Evolutionary conservation across 2,797 vertebrate species (phyloP).

Genomic region (Jordanella pulchra): DNA sequence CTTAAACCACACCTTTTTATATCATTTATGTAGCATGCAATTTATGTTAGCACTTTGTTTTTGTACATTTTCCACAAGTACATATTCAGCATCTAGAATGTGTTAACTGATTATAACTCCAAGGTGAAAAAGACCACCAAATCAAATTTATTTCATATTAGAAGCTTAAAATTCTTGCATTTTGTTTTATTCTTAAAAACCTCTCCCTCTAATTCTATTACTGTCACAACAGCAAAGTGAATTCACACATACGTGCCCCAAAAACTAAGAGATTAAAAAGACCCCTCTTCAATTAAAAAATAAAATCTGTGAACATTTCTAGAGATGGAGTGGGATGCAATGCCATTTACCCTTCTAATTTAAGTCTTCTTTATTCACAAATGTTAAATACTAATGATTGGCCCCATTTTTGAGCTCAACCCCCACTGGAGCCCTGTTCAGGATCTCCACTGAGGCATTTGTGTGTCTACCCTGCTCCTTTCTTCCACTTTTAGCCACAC

Average conservation of each 20-base stretch:
- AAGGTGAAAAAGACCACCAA: neutral
- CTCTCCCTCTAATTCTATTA: slow-evolving; percentile 6
- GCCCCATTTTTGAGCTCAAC: slow-evolving; percentile 77
- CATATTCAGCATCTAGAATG: neutral
- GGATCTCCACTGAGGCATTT: slow-evolving; percentile 80
- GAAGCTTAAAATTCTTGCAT: neutral
- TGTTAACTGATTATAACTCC: neutral
- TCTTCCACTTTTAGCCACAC: slow-evolving; percentile 84
- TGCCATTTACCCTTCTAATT: slow-evolving; percentile 80
- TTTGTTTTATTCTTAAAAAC: neutral
- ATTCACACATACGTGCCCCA: slow-evolving; percentile 34
- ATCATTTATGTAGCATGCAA: neutral
- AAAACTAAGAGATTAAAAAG: slow-evolving; percentile 8
- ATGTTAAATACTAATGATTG: slow-evolving; percentile 81
- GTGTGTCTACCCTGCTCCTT: slow-evolving; percentile 71
- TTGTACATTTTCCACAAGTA: neutral
- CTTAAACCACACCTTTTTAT: neutral
- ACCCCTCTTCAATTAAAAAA: slow-evolving; percentile 24
- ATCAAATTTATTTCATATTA: neutral
- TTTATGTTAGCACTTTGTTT: neutral
- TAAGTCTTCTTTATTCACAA: slow-evolving; percentile 72
- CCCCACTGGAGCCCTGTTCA: slow-evolving; percentile 80
- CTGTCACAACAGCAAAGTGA: slow-evolving; percentile 29
- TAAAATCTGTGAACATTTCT: slow-evolving; percentile 55
- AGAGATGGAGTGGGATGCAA: slow-evolving; percentile 59